phyloP scores from a whole-genome alignment of 2,888 invertebrate species.

The Trissoscelio sp. region DNA sequence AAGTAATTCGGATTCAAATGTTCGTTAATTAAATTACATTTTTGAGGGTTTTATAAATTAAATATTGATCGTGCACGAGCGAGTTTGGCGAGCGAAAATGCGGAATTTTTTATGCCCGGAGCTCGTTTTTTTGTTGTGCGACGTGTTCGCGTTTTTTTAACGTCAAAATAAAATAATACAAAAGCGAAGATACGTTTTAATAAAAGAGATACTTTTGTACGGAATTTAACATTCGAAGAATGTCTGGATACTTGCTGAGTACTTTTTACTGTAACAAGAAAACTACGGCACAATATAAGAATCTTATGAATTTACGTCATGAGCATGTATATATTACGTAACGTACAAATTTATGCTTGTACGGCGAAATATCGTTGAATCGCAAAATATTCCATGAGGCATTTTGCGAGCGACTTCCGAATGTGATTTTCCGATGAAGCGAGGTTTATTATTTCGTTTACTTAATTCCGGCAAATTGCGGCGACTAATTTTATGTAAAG shows the following conservation, averaged over 20 bases:
- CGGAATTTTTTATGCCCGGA: conserved; percentile 7
- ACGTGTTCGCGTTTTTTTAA: conserved; percentile 5
- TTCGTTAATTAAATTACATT: conserved; percentile 11
- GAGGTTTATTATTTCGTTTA: conserved; percentile 33
- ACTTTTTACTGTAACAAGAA: conserved; percentile 52
- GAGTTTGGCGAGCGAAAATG: neutral
- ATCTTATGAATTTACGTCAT: conserved; percentile 53
- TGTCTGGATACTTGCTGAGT: conserved; percentile 18
- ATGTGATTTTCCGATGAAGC: conserved; percentile 18
- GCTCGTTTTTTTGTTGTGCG: no score
- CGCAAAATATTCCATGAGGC: conserved; percentile 25
- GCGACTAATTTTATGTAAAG: no score
- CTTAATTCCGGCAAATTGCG: no score
- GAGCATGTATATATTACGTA: conserved; percentile 31
- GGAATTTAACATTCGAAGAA: conserved; percentile 46
- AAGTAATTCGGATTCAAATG: conserved; percentile 5
- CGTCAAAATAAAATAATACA: neutral
- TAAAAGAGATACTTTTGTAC: conserved; percentile 32
- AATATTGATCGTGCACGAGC: neutral
- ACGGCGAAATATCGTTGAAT: conserved; percentile 46
- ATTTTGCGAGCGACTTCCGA: conserved; percentile 8
- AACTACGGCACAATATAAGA: conserved; percentile 38
- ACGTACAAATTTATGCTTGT: conserved; percentile 42
- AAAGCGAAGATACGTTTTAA: conserved; percentile 17
- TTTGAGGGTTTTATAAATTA: conserved; percentile 14